Evolutionary conservation across 1,140 invertebrate genomes (phyloP), one percentile per base, ranked within the genome.

Genomic region (Marisa cornuarietis): DNA sequence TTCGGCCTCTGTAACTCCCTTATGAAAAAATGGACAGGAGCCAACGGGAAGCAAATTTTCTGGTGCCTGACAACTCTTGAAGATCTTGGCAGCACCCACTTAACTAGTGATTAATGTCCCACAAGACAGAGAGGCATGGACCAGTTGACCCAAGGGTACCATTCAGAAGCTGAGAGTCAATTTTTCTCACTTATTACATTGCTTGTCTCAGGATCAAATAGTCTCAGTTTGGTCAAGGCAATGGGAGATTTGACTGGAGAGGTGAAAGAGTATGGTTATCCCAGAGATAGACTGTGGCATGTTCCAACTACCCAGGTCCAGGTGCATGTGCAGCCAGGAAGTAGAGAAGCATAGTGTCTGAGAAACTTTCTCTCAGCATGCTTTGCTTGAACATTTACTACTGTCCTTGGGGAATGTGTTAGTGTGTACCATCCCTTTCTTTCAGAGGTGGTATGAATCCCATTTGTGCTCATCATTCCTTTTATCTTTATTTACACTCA

Each of bases 21-120:
- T 58, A 4, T 58, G 1, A n/a, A 9, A 58, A 14, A 58, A 58
- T 18, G 16, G 54, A 9, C 54, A 58, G 11, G 65, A 68, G 62
- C 18, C 18, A 24, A 8, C 6, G 65, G 22, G 0, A 68, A 31
- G 1, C 3, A n/a, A 68, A 31, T 5, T 24, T 31, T 24, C 65
- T 68, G 2, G 6, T 68, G n/a, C 65, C 65, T 68, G 65, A 11
- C 65, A 24, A 68, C 11, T 31, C 11, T 68, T 16, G 22, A 13
- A 68, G 65, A 24, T 24, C 65, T 31, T 68, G 65, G 65, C 65
- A 68, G 65, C n/a, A 24, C 65, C 65, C 22, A 68, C 65, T 68
- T 11, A 11, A 68, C 65, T 13, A 8, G 1, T 68, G 65, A 68
- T 68, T 5, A 31, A 68, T n/a, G 65, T 31, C 22, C 11, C 6